Evolutionary conservation across 2,797 vertebrate genomes (phyloP), one percentile per base, ranked within the genome.

Genomic region (Oryzias sinensis): DNA sequence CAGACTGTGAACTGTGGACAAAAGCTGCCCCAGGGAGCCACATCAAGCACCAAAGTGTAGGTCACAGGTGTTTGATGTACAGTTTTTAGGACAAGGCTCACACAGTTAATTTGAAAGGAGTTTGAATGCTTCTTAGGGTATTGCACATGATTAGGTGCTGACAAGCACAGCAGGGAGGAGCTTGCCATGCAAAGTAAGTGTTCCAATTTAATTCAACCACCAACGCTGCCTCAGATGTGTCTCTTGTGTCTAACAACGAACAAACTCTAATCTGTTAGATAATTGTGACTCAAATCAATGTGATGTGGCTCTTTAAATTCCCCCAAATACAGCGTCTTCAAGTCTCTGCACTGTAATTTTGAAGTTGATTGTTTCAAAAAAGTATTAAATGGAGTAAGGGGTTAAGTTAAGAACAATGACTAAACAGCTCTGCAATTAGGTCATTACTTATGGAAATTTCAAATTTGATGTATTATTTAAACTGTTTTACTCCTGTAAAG

Each of bases 1-100:
- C 7, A 25, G 65, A 80, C 70, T 47, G 62, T 56, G 71, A 80
- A 80, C 66, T 53, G 6, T 57, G 61, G 70, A 70, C 68, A 62
- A 68, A 60, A 18, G 65, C 55, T 37, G 47, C 69, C 57, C 44
- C 42, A 2, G 68, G 73, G 58, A 66, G 59, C 50, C 6, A 2
- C 52, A n/a, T 49, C 82, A 37, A 58, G 18, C 25, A 53, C 46
- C 74, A 60, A 53, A 59, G 57, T 68, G 56, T 50, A 66, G 67
- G 67, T 77, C 67, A 68, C 20, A 68, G 68, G 69, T 74, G 65
- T 69, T 43, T 62, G 53, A 68, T 43, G 49, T 70, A 50, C 49
- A 42, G n/a, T 24, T 65, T 59, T 46, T 66, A 41, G 50, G 53
- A 65, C 60, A 68, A 67, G 53, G 54, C 53, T 64, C 72, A 62